Evolutionary conservation across 2,797 vertebrate species (phyloP).

Genomic region (Tachyglossus aculeatus): DNA sequence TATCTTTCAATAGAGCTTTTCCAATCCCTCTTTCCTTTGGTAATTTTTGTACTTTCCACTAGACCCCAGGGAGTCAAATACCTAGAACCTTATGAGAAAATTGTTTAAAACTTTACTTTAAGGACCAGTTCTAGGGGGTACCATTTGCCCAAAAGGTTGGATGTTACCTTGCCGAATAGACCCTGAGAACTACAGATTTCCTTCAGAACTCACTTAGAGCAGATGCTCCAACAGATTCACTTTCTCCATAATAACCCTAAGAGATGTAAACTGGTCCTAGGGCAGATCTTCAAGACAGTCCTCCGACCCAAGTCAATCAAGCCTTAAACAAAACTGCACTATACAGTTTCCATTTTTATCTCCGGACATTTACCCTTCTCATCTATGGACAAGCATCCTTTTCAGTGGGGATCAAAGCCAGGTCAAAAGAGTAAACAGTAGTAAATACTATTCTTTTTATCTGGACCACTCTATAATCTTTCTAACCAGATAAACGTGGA

Average conservation of each 20-base stretch:
- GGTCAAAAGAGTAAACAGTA: too few species aligned
- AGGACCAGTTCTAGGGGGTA: not conserved
- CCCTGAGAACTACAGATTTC: not conserved
- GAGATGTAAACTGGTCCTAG: too few species aligned
- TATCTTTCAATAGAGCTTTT: too few species aligned
- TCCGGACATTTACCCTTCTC: not conserved
- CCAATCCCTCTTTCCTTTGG: too few species aligned
- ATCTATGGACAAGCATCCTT: not conserved
- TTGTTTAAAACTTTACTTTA: not conserved
- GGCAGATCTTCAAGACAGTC: too few species aligned
- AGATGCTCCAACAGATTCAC: not conserved
- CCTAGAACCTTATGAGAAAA: not conserved
- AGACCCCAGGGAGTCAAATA: not conserved
- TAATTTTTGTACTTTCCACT: not conserved
- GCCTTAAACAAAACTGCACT: too few species aligned
- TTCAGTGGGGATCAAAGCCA: not conserved
- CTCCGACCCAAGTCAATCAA: too few species aligned
- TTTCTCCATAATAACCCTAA: not conserved
- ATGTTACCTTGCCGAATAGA: not conserved
- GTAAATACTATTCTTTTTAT: not conserved
- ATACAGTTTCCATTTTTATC: too few species aligned
- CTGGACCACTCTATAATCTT: not conserved
- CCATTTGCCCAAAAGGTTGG: not conserved
- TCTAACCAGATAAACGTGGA: not conserved
- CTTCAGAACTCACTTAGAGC: not conserved